Evolutionary conservation across 2,797 vertebrate species (phyloP), one percentile per base, ranked within the genome.

Genomic region (Schizothorax lantsangensis): DNA sequence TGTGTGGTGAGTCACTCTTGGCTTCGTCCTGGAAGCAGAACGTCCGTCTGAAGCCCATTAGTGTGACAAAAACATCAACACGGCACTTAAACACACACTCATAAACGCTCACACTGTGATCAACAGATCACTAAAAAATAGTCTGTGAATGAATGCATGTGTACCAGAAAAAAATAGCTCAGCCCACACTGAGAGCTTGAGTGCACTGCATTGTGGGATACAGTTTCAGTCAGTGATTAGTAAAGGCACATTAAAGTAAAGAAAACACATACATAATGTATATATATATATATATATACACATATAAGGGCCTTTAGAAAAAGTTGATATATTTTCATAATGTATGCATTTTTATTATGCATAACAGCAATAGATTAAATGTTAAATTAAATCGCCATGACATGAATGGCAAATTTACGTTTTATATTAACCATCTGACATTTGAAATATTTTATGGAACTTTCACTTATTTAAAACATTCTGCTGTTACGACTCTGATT

Each of bases 21-120:
- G 88, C 81, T 81, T 87, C 83, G 59, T 86, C 69, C 62, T 83
- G 88, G 79, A 86, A 84, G 79, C 79, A 23, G 78, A n/a, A n/a
- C 23, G 21, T 84, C 79, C 82, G 68, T 59, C 83, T 62, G 49
- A 49, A 72, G 80, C 54, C 66, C 10, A 72, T 79, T 80, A 83
- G 78, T 57, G 62, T 57, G 45, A 59, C 73, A 85, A 11, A 68
- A 64, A 73, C 5, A 54, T 45, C 47, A 36, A 74, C 59, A 45
- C n/a, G 19, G 1, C 14, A 43, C 49, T 17, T 43, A 49, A 66
- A 77, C 12, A 23, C 52, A 36, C 9, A n/a, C 36, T 30, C 15
- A 59, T 57, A 77, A 49, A 57, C 8, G 23, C 69, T 26, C 23
- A 45, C 23, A 26, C 38, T n/a, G 5, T 59, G 52, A 59, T 49